Base-by-base conservation (phyloP, 2,888 invertebrate genomes). In the Gerris lacustris region DNA sequence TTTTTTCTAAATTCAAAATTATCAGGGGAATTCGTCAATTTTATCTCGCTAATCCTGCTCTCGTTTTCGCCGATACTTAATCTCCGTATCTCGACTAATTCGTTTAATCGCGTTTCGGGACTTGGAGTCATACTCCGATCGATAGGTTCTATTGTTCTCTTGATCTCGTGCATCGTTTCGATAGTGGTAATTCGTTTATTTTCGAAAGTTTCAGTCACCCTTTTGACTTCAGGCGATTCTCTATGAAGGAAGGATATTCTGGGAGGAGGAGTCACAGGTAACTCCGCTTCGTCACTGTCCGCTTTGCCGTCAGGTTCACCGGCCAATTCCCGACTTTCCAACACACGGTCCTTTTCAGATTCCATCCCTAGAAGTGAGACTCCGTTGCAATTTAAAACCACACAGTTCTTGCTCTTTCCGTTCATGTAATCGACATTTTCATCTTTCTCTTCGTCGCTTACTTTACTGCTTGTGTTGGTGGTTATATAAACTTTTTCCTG, bases 231-330 rank as follows among this genome's bases (percentile, higher is more conserved):
- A 45, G 67, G 67, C 62, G n/a, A 68, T 67, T 73, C 72, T 7
- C 73, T 71, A 67, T 75, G 75, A 6, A 75, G 72, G 68, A 73
- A 73, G 7, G 75, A 74, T 9, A 70, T 67, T 63, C 75, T 68
- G 6, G 88, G 88, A 18, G 88, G 84, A 2, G 90, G 89, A 74
- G 87, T 86, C 72, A 86, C 84, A 0, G 90, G 90, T 71, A 91
- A 88, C 44, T 83, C 83, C 1, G 84, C 81, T 64, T 88, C 87
- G 77, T 90, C 91, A 0, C 91, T 90, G 80, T 92, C 92, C 15
- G 92, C 91, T 76, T 90, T 86, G n/a, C 92, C 92, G 77, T 92
- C 92, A 0, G 92, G 92, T 77, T 91, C 92, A 7, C 92, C 92
- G 7, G 91, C 92, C 75, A 88, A 81, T 77, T 92, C 92, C 45